Evolutionary conservation across 92 coral and sea anemone species (phyloP).

Genomic region (Umimayanthus kanabou): DNA sequence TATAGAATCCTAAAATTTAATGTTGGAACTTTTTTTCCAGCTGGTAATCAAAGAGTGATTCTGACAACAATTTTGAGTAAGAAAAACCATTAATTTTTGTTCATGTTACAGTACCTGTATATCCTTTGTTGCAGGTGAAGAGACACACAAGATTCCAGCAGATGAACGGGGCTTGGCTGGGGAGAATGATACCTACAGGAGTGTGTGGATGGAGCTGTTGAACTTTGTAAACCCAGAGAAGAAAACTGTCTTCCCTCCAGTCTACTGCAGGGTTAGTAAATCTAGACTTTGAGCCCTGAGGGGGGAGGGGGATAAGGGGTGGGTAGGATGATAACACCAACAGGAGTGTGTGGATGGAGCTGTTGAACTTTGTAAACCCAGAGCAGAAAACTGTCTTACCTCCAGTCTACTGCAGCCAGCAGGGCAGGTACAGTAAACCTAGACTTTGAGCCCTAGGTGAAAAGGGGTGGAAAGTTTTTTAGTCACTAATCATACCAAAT

Average conservation of each 20-base stretch:
- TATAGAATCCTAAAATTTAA: too few species aligned
- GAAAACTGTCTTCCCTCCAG: slow-evolving; percentile 77
- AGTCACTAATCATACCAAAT: too few species aligned
- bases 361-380: slow-evolving; percentile 83
- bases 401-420: slow-evolving; percentile 78
- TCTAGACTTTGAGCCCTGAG: neutral
- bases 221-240: slow-evolving; percentile 85
- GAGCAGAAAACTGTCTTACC: slow-evolving; percentile 69
- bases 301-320: too few species aligned
- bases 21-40: too few species aligned
- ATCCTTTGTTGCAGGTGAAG: slow-evolving; percentile 70
- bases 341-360: too few species aligned
- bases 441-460: too few species aligned
- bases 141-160: slow-evolving; percentile 90
- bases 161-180: slow-evolving; percentile 71
- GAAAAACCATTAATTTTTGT: neutral
- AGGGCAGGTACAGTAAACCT: slow-evolving; percentile 50
- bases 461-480: too few species aligned
- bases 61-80: too few species aligned
- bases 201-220: slow-evolving; percentile 79
- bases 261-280: slow-evolving; percentile 82
- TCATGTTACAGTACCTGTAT: too few species aligned
- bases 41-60: too few species aligned
- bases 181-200: slow-evolving; percentile 69
- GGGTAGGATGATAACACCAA: too few species aligned